Percentiles rank a stretch among this genome's conserved stretches.
phyloP scores from a whole-genome alignment of 2,797 vertebrate genomes.

The Manis pentadactyla region DNA sequence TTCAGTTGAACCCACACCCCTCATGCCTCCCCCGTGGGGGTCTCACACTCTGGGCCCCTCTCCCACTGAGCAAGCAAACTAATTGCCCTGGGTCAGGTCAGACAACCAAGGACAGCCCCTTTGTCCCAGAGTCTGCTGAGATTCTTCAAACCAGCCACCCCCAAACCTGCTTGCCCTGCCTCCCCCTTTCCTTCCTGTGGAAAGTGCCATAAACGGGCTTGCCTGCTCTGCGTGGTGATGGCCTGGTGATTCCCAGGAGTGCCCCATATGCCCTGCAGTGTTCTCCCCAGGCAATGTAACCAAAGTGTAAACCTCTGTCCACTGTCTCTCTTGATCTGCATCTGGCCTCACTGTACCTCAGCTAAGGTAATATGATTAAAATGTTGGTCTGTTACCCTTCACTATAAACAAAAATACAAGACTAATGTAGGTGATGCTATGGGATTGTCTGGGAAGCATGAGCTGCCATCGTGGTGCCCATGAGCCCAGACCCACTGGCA shows the following conservation, averaged over 20 bases:
- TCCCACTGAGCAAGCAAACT: no score
- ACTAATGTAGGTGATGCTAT: neutral
- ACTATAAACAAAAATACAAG: slow-evolving; percentile 26
- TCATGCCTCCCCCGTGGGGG: neutral
- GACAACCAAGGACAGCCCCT: neutral
- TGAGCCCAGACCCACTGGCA: neutral
- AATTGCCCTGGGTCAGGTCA: neutral
- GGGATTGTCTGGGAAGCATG: neutral
- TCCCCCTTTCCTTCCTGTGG: neutral
- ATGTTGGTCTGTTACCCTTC: neutral
- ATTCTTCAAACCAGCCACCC: neutral
- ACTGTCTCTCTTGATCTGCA: neutral
- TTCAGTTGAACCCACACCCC: neutral
- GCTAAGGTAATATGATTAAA: neutral
- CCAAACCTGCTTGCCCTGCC: neutral
- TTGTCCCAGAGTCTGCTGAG: neutral
- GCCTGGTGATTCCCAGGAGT: neutral
- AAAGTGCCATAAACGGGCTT: neutral
- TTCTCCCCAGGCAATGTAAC: neutral
- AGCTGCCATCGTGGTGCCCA: neutral
- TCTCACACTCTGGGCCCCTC: neutral
- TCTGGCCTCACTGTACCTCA: neutral
- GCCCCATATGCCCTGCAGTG: neutral
- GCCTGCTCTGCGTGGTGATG: neutral
- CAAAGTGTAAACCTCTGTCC: neutral